A percentile compares a stretch with the other conserved stretches of the same genome.
phyloP scores from a whole-genome alignment of 1,140 invertebrate genomes.

The Pachypeltis micranthus region DNA sequence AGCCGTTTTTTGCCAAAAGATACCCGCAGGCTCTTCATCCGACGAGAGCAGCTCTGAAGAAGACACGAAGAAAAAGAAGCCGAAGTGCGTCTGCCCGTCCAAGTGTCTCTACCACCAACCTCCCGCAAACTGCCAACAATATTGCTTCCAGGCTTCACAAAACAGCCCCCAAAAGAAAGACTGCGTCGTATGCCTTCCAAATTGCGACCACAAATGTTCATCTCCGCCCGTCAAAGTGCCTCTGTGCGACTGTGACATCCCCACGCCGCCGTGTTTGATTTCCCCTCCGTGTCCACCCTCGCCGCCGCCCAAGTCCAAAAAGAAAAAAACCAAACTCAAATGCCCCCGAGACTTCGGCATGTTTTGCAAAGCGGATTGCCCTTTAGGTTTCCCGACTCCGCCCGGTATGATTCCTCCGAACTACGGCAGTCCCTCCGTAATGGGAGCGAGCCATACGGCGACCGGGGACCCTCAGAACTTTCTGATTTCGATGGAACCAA shows the following conservation, averaged over 20 bases:
- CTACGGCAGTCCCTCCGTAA: not conserved
- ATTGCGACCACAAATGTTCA: not conserved
- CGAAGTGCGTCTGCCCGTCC: not conserved
- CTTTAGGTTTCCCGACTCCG: not conserved
- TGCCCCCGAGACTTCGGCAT: not conserved
- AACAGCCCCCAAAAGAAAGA: too few relatives aligned
- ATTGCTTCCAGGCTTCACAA: too few relatives aligned
- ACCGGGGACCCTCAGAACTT: not conserved
- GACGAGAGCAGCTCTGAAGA: not conserved
- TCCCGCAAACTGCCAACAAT: not conserved
- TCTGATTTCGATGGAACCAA: not conserved
- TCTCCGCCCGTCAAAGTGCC: not conserved
- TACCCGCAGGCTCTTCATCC: not conserved
- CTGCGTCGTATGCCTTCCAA: too few relatives aligned
- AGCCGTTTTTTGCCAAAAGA: not conserved
- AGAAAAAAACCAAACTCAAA: not conserved
- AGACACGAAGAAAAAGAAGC: not conserved
- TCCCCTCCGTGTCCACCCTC: not conserved
- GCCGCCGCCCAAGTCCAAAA: not conserved
- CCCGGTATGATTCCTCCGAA: not conserved
- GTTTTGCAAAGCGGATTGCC: not conserved
- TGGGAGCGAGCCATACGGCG: not conserved
- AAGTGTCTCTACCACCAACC: not conserved
- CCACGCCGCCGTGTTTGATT: constrained; percentile 11
- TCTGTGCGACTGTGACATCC: constrained; percentile 20